Evolutionary conservation across 2,113 vertebrate species (phyloP).

Genomic region (Electrona antarctica): DNA sequence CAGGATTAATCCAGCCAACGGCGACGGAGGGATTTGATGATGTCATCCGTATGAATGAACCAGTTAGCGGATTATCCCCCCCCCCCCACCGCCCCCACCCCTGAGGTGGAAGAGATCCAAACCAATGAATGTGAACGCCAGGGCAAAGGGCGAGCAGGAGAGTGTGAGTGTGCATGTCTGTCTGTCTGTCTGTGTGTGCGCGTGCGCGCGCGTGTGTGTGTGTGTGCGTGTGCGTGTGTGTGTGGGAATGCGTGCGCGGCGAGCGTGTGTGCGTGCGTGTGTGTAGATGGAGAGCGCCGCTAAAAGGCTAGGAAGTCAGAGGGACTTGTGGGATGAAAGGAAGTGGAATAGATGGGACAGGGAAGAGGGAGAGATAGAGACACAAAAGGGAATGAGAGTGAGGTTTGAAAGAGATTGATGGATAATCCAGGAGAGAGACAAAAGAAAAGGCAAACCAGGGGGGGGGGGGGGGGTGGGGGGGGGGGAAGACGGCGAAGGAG

Average conservation of each 20-base stretch:
- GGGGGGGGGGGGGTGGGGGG: neutral
- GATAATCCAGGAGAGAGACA: conserved; percentile 55
- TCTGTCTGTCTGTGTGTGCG: too few relatives aligned
- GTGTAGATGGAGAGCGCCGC: conserved; percentile 7
- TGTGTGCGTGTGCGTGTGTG: too few relatives aligned
- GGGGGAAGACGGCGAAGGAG: neutral
- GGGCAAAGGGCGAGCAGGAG: conserved; percentile 45
- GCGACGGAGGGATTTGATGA: conserved; percentile 80
- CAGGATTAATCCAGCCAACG: conserved; percentile 81
- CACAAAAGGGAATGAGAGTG: conserved; percentile 46
- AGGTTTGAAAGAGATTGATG: conserved; percentile 63
- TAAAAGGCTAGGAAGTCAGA: neutral
- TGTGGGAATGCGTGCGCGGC: too few relatives aligned
- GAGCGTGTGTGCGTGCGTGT: neutral
- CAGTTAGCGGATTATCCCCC: conserved; percentile 78
- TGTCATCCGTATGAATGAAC: conserved; percentile 82
- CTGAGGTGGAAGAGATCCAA: conserved; percentile 75
- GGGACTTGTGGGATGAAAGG: neutral
- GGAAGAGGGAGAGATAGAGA: conserved; percentile 38
- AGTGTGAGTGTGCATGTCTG: too few relatives aligned
- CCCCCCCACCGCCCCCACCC: neutral
- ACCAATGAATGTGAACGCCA: conserved; percentile 76
- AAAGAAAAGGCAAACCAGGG: conserved; percentile 49
- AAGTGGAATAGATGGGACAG: neutral
- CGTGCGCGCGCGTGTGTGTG: too few relatives aligned